Percentiles rank a stretch among this genome's conserved stretches.
phyloP scores from a whole-genome alignment of 2,113 vertebrate species.

The Hucho hucho region DNA sequence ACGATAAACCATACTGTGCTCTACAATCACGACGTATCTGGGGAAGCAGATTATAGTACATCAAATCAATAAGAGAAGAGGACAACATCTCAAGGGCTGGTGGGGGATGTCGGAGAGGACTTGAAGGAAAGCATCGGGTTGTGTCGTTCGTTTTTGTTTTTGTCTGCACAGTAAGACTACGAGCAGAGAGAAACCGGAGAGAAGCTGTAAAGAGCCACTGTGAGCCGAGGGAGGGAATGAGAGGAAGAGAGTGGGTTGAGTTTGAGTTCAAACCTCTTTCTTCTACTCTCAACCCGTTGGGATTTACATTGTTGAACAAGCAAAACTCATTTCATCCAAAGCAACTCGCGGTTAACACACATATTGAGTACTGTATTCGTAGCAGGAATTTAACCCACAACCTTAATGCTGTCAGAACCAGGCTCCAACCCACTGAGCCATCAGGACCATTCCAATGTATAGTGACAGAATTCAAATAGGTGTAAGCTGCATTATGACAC shows the following conservation, averaged over 20 bases:
- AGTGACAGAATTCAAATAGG: too few relatives aligned
- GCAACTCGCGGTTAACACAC: not conserved
- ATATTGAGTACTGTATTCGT: constrained; percentile 10
- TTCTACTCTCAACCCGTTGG: not conserved
- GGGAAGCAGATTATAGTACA: constrained; percentile 46
- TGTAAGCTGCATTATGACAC: constrained; percentile 42
- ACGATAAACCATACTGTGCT: constrained; percentile 54
- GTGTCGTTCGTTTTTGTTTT: not conserved
- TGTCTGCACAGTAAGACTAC: not conserved
- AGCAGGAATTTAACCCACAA: constrained; percentile 4
- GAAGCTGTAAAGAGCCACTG: not conserved
- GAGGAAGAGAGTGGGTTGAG: not conserved
- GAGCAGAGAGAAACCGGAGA: not conserved
- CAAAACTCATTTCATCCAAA: not conserved
- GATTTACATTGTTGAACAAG: not conserved
- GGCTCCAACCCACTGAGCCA: too few relatives aligned
- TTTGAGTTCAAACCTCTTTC: constrained; percentile 6
- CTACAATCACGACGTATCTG: constrained; percentile 42
- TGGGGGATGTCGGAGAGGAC: not conserved
- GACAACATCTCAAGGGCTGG: not conserved
- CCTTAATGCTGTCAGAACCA: too few relatives aligned
- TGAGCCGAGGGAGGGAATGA: not conserved
- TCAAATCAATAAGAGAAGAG: constrained; percentile 47
- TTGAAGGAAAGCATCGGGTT: not conserved
- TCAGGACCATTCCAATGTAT: too few relatives aligned